Evolutionary conservation across 2,113 vertebrate species (phyloP).

Genomic region (Phalacrocorax carbo): DNA sequence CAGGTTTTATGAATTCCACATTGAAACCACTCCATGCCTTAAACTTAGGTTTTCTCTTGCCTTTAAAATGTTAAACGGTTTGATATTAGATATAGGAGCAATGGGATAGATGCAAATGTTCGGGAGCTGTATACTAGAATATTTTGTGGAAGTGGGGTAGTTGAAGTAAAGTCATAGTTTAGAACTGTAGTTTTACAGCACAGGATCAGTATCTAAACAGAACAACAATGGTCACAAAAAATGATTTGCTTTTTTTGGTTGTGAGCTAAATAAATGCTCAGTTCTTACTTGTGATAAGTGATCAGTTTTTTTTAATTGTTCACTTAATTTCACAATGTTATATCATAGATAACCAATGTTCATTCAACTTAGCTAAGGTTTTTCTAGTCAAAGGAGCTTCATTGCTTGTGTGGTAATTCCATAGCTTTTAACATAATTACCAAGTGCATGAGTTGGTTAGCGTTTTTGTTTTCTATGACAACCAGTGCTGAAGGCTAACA

Average conservation of each 20-base stretch:
- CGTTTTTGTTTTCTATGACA: background rate
- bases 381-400: background rate
- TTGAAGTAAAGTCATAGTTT: background rate
- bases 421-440: background rate
- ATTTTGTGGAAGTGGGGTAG: background rate
- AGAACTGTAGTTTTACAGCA: background rate
- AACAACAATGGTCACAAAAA: background rate
- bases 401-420: background rate
- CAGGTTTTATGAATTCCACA: background rate
- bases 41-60: background rate
- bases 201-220: background rate
- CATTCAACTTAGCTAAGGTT: background rate
- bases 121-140: background rate
- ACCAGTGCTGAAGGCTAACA: background rate
- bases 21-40: background rate
- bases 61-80: background rate
- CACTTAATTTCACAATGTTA: background rate
- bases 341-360: background rate
- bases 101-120: background rate
- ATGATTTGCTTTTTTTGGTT: background rate
- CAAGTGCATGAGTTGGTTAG: background rate
- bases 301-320: background rate
- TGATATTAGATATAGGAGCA: background rate
- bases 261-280: background rate
- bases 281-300: background rate